phyloP scores from a whole-genome alignment of 2,888 invertebrate genomes.

The Eupeodes luniger region DNA sequence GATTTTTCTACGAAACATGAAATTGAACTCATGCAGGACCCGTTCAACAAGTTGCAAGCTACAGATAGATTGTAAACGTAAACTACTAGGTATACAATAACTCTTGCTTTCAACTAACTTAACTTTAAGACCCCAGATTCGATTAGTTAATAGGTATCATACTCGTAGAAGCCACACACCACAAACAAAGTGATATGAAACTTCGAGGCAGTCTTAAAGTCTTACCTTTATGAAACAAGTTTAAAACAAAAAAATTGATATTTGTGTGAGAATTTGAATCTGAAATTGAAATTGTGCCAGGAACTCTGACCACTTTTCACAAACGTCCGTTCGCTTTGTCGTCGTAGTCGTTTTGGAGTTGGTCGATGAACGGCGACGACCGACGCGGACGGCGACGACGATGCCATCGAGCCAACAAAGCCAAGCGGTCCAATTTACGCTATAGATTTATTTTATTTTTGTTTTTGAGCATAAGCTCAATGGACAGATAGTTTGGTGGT shows the following conservation, averaged over 20 bases:
- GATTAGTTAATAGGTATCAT: conserved; percentile 23
- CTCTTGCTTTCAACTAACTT: conserved; percentile 57
- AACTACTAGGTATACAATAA: not conserved
- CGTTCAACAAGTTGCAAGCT: conserved; percentile 12
- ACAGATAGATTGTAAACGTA: conserved; percentile 1
- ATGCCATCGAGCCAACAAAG: not conserved
- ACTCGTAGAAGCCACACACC: conserved; percentile 2
- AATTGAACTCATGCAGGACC: conserved; percentile 55
- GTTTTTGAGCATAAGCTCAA: conserved; percentile 1
- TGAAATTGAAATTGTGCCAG: conserved; percentile 72
- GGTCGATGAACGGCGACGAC: not conserved
- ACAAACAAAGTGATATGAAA: not conserved
- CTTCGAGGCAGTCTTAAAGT: not conserved
- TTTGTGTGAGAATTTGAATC: conserved; percentile 27
- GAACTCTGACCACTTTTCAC: conserved; percentile 71
- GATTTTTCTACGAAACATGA: not conserved
- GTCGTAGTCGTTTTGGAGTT: not conserved
- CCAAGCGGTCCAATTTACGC: conserved; percentile 43
- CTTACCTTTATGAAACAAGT: conserved; percentile 54
- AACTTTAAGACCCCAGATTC: not conserved
- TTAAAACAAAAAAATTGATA: not conserved
- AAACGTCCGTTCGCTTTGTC: not conserved
- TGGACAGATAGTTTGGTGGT: not conserved
- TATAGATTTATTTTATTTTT: conserved; percentile 29
- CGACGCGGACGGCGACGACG: too few species aligned